Conservation (phyloP, 2,113 vertebrate genomes). For the Nanorana parkeri region DNA sequence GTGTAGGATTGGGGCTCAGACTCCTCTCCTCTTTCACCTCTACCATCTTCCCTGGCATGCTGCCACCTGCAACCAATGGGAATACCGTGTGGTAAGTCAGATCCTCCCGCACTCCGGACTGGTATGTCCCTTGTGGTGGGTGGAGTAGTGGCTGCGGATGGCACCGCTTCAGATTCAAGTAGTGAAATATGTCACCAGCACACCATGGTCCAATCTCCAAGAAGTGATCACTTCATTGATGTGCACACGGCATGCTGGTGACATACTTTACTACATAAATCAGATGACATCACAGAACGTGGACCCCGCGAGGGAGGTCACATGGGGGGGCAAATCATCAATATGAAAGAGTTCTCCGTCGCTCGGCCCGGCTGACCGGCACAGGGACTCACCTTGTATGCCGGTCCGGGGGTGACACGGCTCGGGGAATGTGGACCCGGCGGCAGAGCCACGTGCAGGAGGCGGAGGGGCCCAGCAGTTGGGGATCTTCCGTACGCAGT, state of each 20-base stretch:
- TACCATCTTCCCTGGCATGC: neutral
- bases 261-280: too few species aligned
- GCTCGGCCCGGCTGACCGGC: too few species aligned
- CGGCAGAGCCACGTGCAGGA: neutral
- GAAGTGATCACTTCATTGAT: too few species aligned
- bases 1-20: neutral
- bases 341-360: too few species aligned
- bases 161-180: too few species aligned
- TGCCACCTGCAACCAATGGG: neutral
- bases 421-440: neutral
- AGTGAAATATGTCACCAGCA: too few species aligned
- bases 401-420: neutral
- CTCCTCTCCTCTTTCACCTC: constrained; percentile 24
- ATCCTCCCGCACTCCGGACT: too few species aligned
- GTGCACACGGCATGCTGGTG: too few species aligned
- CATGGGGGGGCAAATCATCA: neutral
- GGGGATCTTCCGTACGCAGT: constrained; percentile 60
- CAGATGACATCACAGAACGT: too few species aligned
- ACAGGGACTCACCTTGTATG: constrained; percentile 3
- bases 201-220: too few species aligned
- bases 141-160: too few species aligned
- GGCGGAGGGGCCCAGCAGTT: neutral
- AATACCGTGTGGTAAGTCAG: neutral
- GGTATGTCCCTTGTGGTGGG: too few species aligned
- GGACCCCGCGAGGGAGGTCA: neutral